Evolutionary conservation across 2,113 vertebrate genomes (phyloP), one percentile per base, ranked within the genome.

Genomic region (Melanerpes aurifrons): DNA sequence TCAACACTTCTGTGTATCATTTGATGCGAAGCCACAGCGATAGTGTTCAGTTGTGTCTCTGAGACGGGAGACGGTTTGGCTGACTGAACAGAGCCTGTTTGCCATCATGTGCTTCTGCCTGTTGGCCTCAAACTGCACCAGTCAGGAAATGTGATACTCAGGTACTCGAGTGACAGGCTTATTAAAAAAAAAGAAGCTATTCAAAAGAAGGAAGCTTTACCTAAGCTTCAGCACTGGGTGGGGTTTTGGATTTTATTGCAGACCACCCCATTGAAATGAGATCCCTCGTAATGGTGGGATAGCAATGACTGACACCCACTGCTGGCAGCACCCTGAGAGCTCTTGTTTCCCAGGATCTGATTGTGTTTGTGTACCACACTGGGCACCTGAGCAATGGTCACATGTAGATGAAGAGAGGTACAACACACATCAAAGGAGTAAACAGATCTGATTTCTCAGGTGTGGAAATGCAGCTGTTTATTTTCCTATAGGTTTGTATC

Each of bases 191-290:
- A 28, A 80, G n/a, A 58, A 62, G 80, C 43, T 45, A 16, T 45
- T 45, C 14, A 45, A 45, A 45, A 45, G 68, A 80, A 73, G 32
- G 54, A 91, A 86, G 79, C 26, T 92, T 83, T 48, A 61, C 45
- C 50, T 20, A 56, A 63, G n/a, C 35, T 15, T 50, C 1, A 7
- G 22, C 40, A 78, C 0, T 2, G 50, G 56, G 26, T 31, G n/a
- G 69, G 50, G 81, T 54, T 88, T 71, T 66, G 29, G 78, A 73
- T 76, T 92, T 64, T 67, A 48, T 45, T 86, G 76, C 68, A 70
- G 17, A 90, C 25, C 17, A 90, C 22, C 17, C 61, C 1, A 1
- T 53, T 69, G 50, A 78, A 89, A 85, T 50, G 7, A 85, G 53
- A 77, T 56, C 15, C 28, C 58, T 87, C 70, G 43, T n/a, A 76